Conservation (phyloP, 2,113 vertebrate species). For the Microcebus murinus region DNA sequence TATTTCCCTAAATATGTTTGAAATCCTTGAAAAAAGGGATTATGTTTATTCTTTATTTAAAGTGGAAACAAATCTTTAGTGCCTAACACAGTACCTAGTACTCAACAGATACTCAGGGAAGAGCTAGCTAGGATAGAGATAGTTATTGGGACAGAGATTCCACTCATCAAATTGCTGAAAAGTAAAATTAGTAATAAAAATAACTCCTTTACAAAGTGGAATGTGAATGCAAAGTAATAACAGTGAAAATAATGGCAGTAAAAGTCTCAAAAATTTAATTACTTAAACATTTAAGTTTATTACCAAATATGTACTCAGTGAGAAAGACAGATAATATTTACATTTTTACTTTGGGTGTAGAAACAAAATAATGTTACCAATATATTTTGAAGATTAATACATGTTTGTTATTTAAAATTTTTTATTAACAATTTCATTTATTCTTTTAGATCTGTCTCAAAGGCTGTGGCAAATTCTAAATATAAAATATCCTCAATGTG, state of each 20-base stretch:
- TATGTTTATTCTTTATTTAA: slow-evolving; percentile 3
- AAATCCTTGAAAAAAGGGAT: slow-evolving; percentile 15
- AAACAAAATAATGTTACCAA: slow-evolving; percentile 31
- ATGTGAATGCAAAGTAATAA: not conserved
- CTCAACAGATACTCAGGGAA: not conserved
- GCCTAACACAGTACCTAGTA: not conserved
- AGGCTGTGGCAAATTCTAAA: slow-evolving; percentile 53
- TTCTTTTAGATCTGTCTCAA: slow-evolving; percentile 35
- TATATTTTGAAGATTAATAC: not conserved
- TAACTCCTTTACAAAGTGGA: not conserved
- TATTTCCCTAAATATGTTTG: not conserved
- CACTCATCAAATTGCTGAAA: not conserved
- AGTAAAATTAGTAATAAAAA: slow-evolving; percentile 42
- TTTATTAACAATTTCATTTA: slow-evolving; percentile 36
- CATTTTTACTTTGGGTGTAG: slow-evolving; percentile 10
- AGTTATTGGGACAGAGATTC: not conserved
- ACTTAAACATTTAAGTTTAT: not conserved
- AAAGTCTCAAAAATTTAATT: not conserved
- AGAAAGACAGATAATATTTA: slow-evolving; percentile 17
- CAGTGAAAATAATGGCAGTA: not conserved
- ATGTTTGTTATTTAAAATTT: slow-evolving; percentile 5
- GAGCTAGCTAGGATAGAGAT: not conserved
- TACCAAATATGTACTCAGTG: not conserved
- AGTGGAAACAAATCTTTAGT: not conserved
- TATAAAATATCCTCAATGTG: slow-evolving; percentile 43